Conservation (phyloP, 2,113 vertebrate species). For the Chaetodon trifascialis region DNA sequence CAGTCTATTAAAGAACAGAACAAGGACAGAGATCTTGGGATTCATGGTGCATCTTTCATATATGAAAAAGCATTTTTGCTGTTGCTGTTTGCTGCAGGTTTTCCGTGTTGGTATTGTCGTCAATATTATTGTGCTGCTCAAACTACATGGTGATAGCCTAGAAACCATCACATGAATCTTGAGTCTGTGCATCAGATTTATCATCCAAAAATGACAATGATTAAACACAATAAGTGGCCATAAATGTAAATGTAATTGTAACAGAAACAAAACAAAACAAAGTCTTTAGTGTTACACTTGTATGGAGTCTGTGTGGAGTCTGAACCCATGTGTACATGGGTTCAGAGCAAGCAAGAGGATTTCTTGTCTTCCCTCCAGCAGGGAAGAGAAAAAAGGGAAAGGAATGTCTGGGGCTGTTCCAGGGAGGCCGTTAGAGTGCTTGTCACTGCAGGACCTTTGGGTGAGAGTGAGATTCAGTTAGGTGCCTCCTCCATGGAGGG, state of each 20-base stretch:
- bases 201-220: not conserved
- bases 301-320: too few relatives aligned
- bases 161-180: not conserved
- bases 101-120: not conserved
- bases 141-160: too few relatives aligned
- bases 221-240: not conserved
- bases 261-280: not conserved
- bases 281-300: not conserved
- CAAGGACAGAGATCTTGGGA: not conserved
- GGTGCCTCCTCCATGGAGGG: not conserved
- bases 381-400: not conserved
- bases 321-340: not conserved
- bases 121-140: not conserved
- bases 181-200: not conserved
- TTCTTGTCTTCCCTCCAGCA: conserved; percentile 1
- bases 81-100: not conserved
- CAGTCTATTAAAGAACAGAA: not conserved
- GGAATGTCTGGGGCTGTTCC: conserved; percentile 13
- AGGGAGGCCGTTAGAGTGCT: conserved; percentile 2
- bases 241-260: not conserved
- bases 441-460: conserved; percentile 27
- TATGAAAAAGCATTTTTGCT: not conserved
- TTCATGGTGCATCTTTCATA: not conserved
- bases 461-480: conserved; percentile 20
- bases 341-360: not conserved